Base-by-base conservation (phyloP, 2,113 vertebrate genomes). In the Corapipo altera region DNA sequence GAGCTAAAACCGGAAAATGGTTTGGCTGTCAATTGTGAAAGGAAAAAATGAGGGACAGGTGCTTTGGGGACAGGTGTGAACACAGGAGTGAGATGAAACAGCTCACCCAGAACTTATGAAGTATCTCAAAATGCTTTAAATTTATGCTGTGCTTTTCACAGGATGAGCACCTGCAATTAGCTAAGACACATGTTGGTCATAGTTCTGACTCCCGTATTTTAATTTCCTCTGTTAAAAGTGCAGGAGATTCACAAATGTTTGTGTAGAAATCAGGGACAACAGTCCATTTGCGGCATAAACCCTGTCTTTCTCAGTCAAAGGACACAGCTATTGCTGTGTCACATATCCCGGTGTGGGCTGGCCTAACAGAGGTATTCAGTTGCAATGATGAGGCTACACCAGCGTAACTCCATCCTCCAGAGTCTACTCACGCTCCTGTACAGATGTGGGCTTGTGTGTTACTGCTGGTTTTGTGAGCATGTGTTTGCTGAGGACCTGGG, bases 371-470 rank as follows among this genome's bases (percentile, higher is more conserved):
- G 65, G n/a, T 10, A 35, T 0, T 27, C 30, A 20, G 14, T 13
- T 54, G 46, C 46, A 46, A 20, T 18, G 32, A 5, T 41, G 46
- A 0, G 1, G 26, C 26, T 57, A 2, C 32, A 23, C 49, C 59
- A 35, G 41, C 44, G 12, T 12, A 39, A 54, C 14, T 71, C 17
- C 0, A 0, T 15, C 5, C 15, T 9, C 16, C 23, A 15, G 28
- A 26, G 32, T 15, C 64, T 65, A 43, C 52, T 43, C 46, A 33
- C 55, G 23, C 20, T 70, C 20, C 66, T 27, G 4, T 16, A 30
- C 0, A 5, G 49, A 22, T 11, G 4, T 69, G 69, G 41, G 32
- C 27, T 75, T 65, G 33, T 18, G 8, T 54, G 8, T 10, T 46
- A 16, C 12, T 75, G 20, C 18, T 71, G 9, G 41, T 20, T 62